Conservation (phyloP, 2,797 vertebrate species). For the Anabacerthia variegaticeps region DNA sequence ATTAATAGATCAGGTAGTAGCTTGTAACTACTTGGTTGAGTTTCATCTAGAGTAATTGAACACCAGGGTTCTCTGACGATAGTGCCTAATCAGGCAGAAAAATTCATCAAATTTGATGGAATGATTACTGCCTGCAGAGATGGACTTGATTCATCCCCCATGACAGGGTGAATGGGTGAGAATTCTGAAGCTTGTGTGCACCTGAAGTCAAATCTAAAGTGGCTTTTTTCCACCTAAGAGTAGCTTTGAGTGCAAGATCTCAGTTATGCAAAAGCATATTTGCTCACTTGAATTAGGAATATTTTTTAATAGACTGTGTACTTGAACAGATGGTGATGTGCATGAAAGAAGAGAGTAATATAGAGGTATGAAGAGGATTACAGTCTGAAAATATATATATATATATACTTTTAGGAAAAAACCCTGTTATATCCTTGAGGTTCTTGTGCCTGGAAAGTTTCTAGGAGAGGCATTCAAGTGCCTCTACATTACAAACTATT, state of each 20-base stretch:
- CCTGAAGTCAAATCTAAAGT: not conserved
- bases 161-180: not conserved
- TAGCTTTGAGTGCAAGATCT: not conserved
- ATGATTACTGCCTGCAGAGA: not conserved
- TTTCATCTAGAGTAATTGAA: not conserved
- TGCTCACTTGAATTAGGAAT: not conserved
- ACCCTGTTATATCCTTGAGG: not conserved
- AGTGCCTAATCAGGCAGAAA: not conserved
- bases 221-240: not conserved
- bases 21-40: not conserved
- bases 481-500: not conserved
- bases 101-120: not conserved
- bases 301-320: not conserved
- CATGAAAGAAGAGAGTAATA: not conserved
- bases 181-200: not conserved
- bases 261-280: not conserved
- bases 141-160: not conserved
- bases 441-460: not conserved
- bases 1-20: not conserved
- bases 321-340: not conserved
- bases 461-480: not conserved
- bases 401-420: not conserved
- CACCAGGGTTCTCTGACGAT: not conserved
- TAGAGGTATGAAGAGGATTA: not conserved
- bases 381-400: not conserved